Conservation (phyloP, 1,140 invertebrate species). For the Hormaphis cornu region DNA sequence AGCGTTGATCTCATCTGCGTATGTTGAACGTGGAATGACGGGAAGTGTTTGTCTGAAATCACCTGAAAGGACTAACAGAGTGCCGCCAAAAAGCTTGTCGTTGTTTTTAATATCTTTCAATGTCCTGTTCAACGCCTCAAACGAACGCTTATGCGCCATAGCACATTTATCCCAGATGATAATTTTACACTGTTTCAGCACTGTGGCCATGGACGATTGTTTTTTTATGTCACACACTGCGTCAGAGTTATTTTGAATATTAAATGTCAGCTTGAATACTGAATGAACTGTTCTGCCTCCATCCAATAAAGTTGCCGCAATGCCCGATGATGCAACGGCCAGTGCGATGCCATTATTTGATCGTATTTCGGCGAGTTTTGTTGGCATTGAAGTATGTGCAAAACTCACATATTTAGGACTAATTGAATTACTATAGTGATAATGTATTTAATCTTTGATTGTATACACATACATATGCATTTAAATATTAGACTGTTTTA, state of each 20-base stretch:
- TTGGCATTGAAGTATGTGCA: too few relatives aligned
- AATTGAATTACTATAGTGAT: too few relatives aligned
- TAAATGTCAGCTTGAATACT: constrained; percentile 44
- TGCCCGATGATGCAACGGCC: constrained; percentile 42
- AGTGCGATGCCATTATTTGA: constrained; percentile 36
- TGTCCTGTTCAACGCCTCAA: constrained; percentile 38
- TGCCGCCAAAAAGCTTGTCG: constrained; percentile 25
- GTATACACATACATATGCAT: too few relatives aligned
- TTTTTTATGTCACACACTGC: constrained; percentile 42
- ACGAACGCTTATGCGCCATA: neutral
- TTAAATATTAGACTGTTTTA: too few relatives aligned
- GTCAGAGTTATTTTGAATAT: constrained; percentile 36
- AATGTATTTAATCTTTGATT: too few relatives aligned
- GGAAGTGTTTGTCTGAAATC: constrained; percentile 44
- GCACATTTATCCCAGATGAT: constrained; percentile 33
- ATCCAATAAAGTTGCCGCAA: constrained; percentile 43
- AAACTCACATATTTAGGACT: too few relatives aligned
- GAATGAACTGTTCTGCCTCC: constrained; percentile 48
- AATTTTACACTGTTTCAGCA: constrained; percentile 38
- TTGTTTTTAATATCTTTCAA: constrained; percentile 23
- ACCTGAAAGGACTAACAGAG: constrained; percentile 33
- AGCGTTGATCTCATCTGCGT: constrained; percentile 36
- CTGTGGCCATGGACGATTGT: constrained; percentile 35
- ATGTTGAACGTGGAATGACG: constrained; percentile 43
- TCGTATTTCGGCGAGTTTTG: neutral